These are phyloP conservation scores for Incurvaria masculella DNA, from an alignment of 2,888 invertebrate genomes.

Conservation along the genomic window DNA sequence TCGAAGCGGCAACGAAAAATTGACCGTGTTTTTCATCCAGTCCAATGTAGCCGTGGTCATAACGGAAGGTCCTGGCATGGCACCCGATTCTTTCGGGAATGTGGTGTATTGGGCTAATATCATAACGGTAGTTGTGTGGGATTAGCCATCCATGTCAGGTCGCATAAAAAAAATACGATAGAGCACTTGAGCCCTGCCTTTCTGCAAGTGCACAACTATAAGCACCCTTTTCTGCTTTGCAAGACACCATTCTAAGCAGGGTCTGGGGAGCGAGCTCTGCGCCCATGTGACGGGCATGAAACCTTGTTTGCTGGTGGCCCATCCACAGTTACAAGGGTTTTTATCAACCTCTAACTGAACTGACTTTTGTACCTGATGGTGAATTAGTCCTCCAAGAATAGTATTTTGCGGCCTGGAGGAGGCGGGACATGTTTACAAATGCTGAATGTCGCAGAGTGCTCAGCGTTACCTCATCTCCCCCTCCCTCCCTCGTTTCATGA, in stretches of 20 bases:
- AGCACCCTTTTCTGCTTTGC: conserved; percentile 20
- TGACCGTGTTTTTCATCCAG: too few species aligned
- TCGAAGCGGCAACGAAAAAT: too few species aligned
- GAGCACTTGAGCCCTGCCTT: background rate
- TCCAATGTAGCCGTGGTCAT: too few species aligned
- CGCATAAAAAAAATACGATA: background rate
- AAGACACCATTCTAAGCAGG: background rate
- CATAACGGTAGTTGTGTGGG: too few species aligned
- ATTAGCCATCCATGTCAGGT: too few species aligned
- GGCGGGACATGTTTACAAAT: conserved; percentile 2
- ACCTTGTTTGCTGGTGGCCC: background rate
- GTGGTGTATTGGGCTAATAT: too few species aligned
- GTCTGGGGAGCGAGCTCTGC: background rate
- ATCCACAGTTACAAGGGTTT: background rate
- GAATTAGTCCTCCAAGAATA: background rate
- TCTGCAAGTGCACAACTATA: conserved; percentile 3
- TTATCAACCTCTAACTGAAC: background rate
- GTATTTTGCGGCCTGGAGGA: background rate
- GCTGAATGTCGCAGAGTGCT: conserved; percentile 1
- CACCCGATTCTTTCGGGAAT: too few species aligned
- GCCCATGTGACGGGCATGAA: background rate
- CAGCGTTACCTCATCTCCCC: conserved; percentile 4
- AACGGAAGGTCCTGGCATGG: too few species aligned
- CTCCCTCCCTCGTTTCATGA: conserved; percentile 2
- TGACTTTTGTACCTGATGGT: background rate